Base-by-base conservation (phyloP, 2,113 vertebrate species). In the Chauna torquata region DNA sequence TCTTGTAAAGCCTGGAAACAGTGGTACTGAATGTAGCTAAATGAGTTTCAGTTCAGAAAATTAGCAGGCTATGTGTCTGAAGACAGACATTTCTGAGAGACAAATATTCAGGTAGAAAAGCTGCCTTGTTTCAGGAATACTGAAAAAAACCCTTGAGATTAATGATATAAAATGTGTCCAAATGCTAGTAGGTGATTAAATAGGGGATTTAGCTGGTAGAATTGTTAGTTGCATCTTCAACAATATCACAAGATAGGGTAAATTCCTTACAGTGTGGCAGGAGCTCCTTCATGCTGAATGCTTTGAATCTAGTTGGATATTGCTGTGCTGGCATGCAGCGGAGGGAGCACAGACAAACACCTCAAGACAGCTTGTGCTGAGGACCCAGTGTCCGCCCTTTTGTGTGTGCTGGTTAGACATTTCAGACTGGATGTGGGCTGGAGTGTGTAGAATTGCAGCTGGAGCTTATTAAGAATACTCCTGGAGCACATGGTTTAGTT, bases 271-370 rank as follows among this genome's bases (percentile, higher is more conserved):
- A 6, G 28, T 8, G 23, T 24, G 8, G 34, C 11, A 71, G 28
- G 65, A 36, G 28, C 58, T 45, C 30, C n/a, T 50, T 42, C 20
- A 5, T 3, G 8, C 50, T 3, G 23, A 28, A 17, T 8, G 71
- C 30, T 52, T 34, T 52, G 30, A 2, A 1, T 22, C 42, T 24
- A 17, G 61, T 8, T 1, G 8, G 40, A 2, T 5, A 16, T 36
- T 19, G 71, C n/a, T 1, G 1, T 1, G 3, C 18, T 1, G 5
- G 58, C 4, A 28, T 22, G 8, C 32, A 10, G n/a, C 25, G 6
- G 25, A 28, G 45, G 40, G 19, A 38, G 3, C 2, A 4, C 22
- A 16, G 62, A 1, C 0, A 3, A 18, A 40, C 10, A 11, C 5
- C 50, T 30, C 22, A 12, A 12, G n/a, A 30, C 38, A 4, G 34